Percentiles rank a stretch among this genome's conserved stretches.
Evolutionary conservation across 2,797 vertebrate genomes (phyloP).

Genomic region (Falco columbarius): DNA sequence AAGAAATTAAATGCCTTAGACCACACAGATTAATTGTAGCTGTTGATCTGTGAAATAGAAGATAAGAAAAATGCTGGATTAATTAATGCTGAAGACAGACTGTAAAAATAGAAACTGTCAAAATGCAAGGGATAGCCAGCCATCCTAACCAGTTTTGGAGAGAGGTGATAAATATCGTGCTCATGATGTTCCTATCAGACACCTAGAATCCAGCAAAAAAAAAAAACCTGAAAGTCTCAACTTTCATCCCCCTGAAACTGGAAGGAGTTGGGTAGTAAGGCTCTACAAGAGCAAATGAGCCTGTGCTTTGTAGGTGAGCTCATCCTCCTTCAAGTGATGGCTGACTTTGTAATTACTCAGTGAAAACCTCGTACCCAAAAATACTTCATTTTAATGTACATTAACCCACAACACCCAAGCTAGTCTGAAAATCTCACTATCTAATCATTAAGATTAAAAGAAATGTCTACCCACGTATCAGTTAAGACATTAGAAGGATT

Average conservation of each 20-base stretch:
- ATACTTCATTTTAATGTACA: not conserved
- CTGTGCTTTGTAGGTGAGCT: not conserved
- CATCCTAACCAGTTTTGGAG: not conserved
- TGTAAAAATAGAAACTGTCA: not conserved
- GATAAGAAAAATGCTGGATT: not conserved
- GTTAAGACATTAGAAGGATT: not conserved
- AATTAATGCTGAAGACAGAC: not conserved
- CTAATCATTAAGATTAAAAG: not conserved
- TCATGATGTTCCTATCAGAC: not conserved
- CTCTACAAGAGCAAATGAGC: not conserved
- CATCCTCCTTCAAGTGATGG: not conserved
- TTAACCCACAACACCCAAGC: not conserved
- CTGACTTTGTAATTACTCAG: not conserved
- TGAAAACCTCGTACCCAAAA: not conserved
- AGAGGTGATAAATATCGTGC: not conserved
- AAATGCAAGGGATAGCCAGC: not conserved
- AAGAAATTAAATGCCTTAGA: not conserved
- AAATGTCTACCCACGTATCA: not conserved
- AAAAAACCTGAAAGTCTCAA: accelerated
- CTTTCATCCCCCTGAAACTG: not conserved
- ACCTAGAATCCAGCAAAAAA: not conserved
- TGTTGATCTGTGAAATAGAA: not conserved
- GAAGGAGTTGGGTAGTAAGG: not conserved
- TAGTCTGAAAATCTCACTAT: not conserved
- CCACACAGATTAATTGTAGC: not conserved